These are phyloP conservation scores for Gambelia wislizenii DNA, from an alignment of 2,797 vertebrate genomes.

Conservation along the genomic window DNA sequence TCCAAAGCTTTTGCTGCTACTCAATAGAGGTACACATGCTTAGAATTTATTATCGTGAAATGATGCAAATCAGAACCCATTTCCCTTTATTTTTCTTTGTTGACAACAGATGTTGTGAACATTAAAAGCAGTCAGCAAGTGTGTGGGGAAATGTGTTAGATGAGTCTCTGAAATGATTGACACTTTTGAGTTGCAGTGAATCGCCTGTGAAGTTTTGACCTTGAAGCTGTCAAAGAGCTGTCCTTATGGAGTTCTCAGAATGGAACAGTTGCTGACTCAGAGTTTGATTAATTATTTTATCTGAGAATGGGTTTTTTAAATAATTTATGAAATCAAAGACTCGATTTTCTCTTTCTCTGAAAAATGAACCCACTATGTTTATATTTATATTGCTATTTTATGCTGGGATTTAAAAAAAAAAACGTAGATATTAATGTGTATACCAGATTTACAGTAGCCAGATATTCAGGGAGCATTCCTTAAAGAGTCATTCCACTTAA, in stretches of 20 bases:
- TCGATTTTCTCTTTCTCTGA: not conserved
- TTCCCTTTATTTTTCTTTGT: conserved; percentile 62
- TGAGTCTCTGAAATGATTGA: conserved; percentile 53
- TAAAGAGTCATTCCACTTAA: conserved; percentile 48
- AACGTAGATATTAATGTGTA: conserved; percentile 23
- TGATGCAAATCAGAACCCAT: conserved; percentile 56
- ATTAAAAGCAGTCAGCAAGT: conserved; percentile 59
- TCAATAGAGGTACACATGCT: conserved; percentile 18
- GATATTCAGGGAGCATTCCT: conserved; percentile 16
- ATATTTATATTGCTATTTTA: not conserved
- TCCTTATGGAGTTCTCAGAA: conserved; percentile 47
- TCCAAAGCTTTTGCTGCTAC: conserved; percentile 36
- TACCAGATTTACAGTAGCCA: conserved; percentile 14
- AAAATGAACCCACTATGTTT: not conserved
- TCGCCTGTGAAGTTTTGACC: conserved; percentile 59
- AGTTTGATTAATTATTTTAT: conserved; percentile 37
- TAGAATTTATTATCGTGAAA: conserved; percentile 50
- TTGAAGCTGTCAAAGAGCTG: conserved; percentile 43
- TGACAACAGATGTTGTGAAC: conserved; percentile 60
- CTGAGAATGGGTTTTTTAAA: conserved; percentile 44
- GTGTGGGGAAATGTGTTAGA: conserved; percentile 46
- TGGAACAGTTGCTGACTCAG: conserved; percentile 51
- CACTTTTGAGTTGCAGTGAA: conserved; percentile 50
- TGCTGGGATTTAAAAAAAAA: not conserved
- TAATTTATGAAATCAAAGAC: conserved; percentile 26